These are phyloP conservation scores for Gari tellinella DNA, from an alignment of 2,888 invertebrate species.

Conservation along the genomic window DNA sequence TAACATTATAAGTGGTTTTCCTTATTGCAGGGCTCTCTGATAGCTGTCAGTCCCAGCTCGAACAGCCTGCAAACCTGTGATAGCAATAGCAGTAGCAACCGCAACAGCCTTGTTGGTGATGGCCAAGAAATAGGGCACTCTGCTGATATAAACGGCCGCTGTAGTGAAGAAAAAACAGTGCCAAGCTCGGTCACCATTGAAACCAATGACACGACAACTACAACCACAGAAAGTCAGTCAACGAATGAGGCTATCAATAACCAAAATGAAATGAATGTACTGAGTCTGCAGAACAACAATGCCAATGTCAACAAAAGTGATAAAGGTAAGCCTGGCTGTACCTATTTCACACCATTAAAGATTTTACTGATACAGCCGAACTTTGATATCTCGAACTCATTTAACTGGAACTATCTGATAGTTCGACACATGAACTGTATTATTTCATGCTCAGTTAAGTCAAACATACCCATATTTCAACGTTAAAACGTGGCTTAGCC, in stretches of 20 bases:
- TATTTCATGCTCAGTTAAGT: too few relatives aligned
- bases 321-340: constrained; percentile 62
- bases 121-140: constrained; percentile 18
- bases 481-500: too few relatives aligned
- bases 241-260: constrained; percentile 56
- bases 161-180: neutral
- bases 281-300: constrained; percentile 61
- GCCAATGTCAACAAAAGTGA: constrained; percentile 52
- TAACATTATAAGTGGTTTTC: neutral
- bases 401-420: too few relatives aligned
- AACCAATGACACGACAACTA: neutral
- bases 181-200: too few relatives aligned
- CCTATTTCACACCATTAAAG: too few relatives aligned
- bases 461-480: too few relatives aligned
- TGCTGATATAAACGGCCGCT: constrained; percentile 3
- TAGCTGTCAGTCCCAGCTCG: constrained; percentile 66
- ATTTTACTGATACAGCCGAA: too few relatives aligned
- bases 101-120: constrained; percentile 45
- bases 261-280: constrained; percentile 57
- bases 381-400: too few relatives aligned
- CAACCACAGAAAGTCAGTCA: constrained; percentile 7
- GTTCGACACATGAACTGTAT: too few relatives aligned
- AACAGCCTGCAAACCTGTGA: constrained; percentile 64
- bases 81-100: constrained; percentile 58
- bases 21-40: constrained; percentile 22